phyloP scores from a whole-genome alignment of 2,888 invertebrate species.

The Spicauda simplicius region DNA sequence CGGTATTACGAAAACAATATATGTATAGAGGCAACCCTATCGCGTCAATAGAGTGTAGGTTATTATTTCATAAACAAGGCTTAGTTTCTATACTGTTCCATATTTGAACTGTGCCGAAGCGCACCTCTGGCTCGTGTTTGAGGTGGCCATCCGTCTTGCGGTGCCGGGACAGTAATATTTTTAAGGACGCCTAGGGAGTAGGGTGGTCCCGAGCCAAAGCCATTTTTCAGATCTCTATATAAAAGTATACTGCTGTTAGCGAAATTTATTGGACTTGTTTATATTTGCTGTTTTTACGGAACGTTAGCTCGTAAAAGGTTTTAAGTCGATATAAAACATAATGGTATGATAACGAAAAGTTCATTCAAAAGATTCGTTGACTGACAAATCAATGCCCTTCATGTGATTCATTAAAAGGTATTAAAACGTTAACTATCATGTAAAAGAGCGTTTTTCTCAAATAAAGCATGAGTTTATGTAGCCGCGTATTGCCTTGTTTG shows the following conservation, averaged over 20 bases:
- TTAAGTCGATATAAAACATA: too few species aligned
- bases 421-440: too few species aligned
- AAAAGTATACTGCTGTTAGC: neutral
- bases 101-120: too few species aligned
- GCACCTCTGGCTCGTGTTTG: neutral
- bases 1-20: too few species aligned
- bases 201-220: neutral
- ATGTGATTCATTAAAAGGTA: too few species aligned
- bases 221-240: neutral
- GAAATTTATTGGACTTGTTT: neutral
- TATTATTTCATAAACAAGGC: too few species aligned
- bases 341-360: too few species aligned
- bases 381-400: too few species aligned
- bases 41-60: too few species aligned
- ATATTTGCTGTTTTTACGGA: neutral
- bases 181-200: slow-evolving; percentile 9
- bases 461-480: neutral
- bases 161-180: slow-evolving; percentile 17
- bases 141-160: slow-evolving; percentile 20
- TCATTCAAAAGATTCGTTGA: too few species aligned
- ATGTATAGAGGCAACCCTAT: too few species aligned
- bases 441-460: neutral
- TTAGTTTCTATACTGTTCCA: too few species aligned
- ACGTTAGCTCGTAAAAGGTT: neutral
- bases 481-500: neutral